phyloP scores from a whole-genome alignment of 2,797 vertebrate species.

The Anomalospiza imberbis region DNA sequence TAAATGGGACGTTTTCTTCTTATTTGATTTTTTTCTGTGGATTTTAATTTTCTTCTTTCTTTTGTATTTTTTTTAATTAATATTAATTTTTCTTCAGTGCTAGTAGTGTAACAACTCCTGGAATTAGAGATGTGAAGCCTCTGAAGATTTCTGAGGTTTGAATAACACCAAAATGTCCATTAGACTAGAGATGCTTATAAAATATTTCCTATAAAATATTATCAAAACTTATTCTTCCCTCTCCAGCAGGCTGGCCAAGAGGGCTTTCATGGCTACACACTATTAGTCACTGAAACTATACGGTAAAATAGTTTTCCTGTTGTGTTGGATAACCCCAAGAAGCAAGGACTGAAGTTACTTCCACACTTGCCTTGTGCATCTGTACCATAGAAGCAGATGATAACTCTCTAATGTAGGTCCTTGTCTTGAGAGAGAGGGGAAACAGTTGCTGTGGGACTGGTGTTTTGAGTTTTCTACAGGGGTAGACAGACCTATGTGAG shows the following conservation, averaged over 20 bases:
- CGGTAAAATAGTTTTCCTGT: background rate
- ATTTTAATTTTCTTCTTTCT: background rate
- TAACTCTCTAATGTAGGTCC: background rate
- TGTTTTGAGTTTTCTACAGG: background rate
- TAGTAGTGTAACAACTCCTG: background rate
- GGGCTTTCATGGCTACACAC: background rate
- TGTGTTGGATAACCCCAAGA: background rate
- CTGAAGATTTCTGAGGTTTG: background rate
- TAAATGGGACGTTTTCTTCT: background rate
- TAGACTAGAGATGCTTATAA: background rate
- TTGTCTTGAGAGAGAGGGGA: background rate
- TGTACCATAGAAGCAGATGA: background rate
- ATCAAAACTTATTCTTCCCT: background rate
- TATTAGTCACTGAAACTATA: background rate
- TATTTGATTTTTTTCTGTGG: background rate
- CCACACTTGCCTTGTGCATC: background rate
- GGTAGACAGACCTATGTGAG: rapidly evolving
- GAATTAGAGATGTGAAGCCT: background rate
- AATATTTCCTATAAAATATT: background rate
- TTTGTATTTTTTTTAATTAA: background rate
- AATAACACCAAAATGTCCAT: background rate
- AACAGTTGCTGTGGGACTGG: background rate
- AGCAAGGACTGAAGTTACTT: background rate
- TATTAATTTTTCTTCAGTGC: background rate
- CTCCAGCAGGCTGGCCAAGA: background rate